Percentiles rank a stretch among this genome's conserved stretches.
These are phyloP conservation scores for Buteo buteo DNA, from an alignment of 2,113 vertebrate species.

Conservation along the genomic window DNA sequence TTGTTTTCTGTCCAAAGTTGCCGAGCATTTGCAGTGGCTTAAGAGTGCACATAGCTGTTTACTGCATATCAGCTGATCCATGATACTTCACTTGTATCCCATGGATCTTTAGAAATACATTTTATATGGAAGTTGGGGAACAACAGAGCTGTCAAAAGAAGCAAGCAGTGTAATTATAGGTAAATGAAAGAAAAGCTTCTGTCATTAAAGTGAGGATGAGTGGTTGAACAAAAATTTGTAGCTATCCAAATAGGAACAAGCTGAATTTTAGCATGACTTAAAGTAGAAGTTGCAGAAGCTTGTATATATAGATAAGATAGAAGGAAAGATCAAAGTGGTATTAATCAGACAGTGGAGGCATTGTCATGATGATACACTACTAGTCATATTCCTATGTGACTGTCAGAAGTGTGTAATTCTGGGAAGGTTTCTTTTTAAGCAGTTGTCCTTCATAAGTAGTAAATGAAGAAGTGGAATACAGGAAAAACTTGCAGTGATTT, in stretches of 20 bases:
- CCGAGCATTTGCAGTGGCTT: not conserved
- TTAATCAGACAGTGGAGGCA: not conserved
- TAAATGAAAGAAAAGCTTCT: not conserved
- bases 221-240: not conserved
- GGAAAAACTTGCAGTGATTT: not conserved
- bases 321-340: not conserved
- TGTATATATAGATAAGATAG: not conserved
- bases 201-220: not conserved
- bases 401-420: not conserved
- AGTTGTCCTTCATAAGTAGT: not conserved
- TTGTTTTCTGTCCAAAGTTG: not conserved
- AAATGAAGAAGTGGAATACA: not conserved
- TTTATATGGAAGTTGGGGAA: not conserved
- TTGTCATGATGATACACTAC: not conserved
- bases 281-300: not conserved
- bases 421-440: not conserved
- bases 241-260: not conserved
- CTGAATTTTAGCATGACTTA: not conserved
- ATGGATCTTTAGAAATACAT: too few species aligned
- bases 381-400: not conserved
- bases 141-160: not conserved
- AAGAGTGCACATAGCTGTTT: not conserved
- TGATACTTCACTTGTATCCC: not conserved
- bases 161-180: not conserved
- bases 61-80: not conserved